Conservation (phyloP, 2,113 vertebrate genomes). For the Cinclus cinclus region DNA sequence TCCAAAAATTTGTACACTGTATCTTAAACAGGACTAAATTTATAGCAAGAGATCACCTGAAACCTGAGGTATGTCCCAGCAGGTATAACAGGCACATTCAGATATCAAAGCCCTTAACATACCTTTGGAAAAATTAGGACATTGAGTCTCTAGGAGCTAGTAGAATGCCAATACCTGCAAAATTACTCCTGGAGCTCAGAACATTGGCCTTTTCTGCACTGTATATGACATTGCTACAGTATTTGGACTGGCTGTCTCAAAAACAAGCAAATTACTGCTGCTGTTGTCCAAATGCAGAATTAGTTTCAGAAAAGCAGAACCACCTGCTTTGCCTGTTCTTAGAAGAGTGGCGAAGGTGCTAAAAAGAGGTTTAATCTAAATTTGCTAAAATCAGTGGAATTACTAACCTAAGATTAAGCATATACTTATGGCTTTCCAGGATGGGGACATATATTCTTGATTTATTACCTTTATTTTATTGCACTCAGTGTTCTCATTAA, state of each 20-base stretch:
- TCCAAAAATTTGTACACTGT: neutral
- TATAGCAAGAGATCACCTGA: neutral
- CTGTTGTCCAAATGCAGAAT: accelerated
- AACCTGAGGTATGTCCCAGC: neutral
- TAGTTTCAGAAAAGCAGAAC: neutral
- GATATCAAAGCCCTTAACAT: neutral
- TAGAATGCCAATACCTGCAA: neutral
- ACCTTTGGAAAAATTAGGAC: neutral
- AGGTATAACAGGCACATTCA: neutral
- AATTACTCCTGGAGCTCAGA: neutral
- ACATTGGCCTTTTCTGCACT: neutral
- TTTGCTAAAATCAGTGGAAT: neutral
- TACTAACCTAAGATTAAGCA: neutral
- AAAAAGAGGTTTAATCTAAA: neutral
- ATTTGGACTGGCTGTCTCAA: neutral
- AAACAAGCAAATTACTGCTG: neutral
- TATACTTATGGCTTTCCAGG: neutral
- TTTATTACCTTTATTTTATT: neutral
- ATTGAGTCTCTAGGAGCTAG: neutral
- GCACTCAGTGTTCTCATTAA: neutral
- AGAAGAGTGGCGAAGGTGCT: neutral
- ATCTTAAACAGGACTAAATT: neutral
- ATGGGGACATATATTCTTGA: neutral
- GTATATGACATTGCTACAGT: neutral
- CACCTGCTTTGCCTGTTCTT: neutral